Evolutionary conservation across 2,888 invertebrate species (phyloP).

Genomic region (Notodromas monacha): DNA sequence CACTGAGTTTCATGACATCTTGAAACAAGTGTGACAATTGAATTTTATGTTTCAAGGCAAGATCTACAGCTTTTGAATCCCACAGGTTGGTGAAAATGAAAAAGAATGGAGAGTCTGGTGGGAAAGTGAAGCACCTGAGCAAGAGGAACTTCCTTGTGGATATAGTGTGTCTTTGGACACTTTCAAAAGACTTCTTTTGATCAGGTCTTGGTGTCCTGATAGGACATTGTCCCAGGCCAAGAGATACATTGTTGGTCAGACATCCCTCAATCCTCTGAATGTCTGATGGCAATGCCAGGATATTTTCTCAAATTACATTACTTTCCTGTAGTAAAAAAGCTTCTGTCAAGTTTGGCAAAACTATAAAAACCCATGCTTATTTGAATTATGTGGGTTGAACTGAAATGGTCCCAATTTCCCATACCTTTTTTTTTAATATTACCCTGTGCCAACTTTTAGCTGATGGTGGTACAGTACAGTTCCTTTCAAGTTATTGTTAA

Average conservation of each 20-base stretch:
- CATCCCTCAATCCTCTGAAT: constrained; percentile 1
- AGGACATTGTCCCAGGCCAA: constrained; percentile 69
- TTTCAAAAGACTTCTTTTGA: constrained; percentile 46
- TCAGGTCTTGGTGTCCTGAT: constrained; percentile 82
- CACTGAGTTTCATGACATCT: constrained; percentile 37
- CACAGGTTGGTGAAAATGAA: constrained; percentile 47
- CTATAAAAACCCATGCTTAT: too few species aligned
- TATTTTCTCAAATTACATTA: not conserved
- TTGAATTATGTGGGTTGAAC: too few species aligned
- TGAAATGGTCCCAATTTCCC: too few species aligned
- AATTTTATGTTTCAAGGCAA: not conserved
- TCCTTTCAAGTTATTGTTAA: too few species aligned
- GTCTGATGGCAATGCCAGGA: not conserved
- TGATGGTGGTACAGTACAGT: too few species aligned
- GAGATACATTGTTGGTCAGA: constrained; percentile 45
- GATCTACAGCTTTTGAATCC: not conserved
- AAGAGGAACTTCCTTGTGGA: constrained; percentile 59
- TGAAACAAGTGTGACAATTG: constrained; percentile 26
- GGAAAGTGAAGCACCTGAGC: constrained; percentile 68
- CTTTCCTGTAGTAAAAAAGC: too few species aligned
- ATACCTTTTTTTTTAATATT: too few species aligned
- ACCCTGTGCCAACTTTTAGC: too few species aligned
- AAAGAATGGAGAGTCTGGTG: constrained; percentile 66
- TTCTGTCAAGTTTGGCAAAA: too few species aligned
- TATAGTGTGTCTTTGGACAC: constrained; percentile 55